Percentiles rank a stretch among this genome's conserved stretches.
phyloP scores from a whole-genome alignment of 2,113 vertebrate genomes.

The Trogon surrucura region DNA sequence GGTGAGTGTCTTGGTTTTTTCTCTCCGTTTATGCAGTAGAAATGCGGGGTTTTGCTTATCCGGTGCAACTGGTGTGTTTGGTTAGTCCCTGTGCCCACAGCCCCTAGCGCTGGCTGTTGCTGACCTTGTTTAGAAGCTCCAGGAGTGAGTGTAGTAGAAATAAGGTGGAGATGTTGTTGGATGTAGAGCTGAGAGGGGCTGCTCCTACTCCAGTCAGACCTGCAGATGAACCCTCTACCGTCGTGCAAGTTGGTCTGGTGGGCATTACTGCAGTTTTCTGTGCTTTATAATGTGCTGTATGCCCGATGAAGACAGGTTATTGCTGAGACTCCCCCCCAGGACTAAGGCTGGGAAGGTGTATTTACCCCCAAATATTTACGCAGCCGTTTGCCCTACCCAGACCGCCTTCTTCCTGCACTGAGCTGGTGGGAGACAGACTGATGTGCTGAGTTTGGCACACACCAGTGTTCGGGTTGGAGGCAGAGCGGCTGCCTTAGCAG shows the following conservation, averaged over 20 bases:
- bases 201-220: fast-evolving
- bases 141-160: background rate
- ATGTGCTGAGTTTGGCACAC: background rate
- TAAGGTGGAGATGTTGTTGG: background rate
- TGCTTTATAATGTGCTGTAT: fast-evolving
- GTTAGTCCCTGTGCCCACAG: fast-evolving
- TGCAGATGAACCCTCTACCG: fast-evolving
- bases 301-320: fast-evolving
- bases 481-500: fast-evolving
- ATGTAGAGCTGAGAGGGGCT: background rate
- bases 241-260: fast-evolving
- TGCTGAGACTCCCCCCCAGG: fast-evolving
- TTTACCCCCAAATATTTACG: fast-evolving
- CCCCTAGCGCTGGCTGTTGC: fast-evolving
- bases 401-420: background rate
- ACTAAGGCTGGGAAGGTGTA: background rate
- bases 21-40: fast-evolving
- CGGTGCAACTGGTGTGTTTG: fast-evolving
- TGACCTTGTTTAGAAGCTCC: background rate
- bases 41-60: fast-evolving
- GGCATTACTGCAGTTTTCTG: background rate
- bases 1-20: background rate
- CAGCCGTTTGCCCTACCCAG: fast-evolving
- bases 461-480: fast-evolving
- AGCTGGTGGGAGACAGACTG: background rate